Base-by-base conservation (phyloP, 2,113 vertebrate genomes). In the Eurystomus gularis region DNA sequence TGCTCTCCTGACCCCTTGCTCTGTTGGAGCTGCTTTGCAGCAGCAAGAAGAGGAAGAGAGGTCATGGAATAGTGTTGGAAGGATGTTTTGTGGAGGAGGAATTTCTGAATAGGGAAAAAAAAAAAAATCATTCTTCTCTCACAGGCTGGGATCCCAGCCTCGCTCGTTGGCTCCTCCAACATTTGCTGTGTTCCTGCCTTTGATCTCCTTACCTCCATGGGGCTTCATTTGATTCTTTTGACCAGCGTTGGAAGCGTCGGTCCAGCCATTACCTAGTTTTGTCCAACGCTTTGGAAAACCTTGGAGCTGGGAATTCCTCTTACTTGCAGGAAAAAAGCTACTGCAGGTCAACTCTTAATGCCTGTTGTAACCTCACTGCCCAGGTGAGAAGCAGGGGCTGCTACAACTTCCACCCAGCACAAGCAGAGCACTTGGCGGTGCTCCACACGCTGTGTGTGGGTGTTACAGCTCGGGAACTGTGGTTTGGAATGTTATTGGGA, bases 391-490 rank as follows among this genome's bases (percentile, higher is more conserved):
- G 28, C 28, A 10, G 44, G 18, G 25, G 8, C 54, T 52, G 33
- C 64, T 62, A 0, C 49, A 57, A 2, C 29, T 52, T 49, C 40
- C 23, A 54, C 25, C 33, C 15, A 28, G 48, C n/a, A 10, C 29
- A 51, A 39, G 26, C 49, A 58, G 70, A 87, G 65, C 31, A 3
- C 48, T 62, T 37, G 13, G n/a, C 6, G 3, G 24, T 29, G 37
- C 37, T 87, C n/a, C 31, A 13, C 33, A 35, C 12, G 0, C 20
- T 5, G 0, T 14, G 31, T 44, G 28, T 0, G 7, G 37, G 35
- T 19, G 42, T 25, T 46, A 33, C 11, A 29, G 37, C 54, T 64
- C 64, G 29, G 64, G 23, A 87, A 6, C 20, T 15, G 8, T 11
- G 20, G 2, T 31, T 82, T 72, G 39, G 57, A 3, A 7, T 23